A percentile compares a stretch with the other conserved stretches of the same genome.
Evolutionary conservation across 2,113 vertebrate species (phyloP).

Genomic region (Sitta europaea): DNA sequence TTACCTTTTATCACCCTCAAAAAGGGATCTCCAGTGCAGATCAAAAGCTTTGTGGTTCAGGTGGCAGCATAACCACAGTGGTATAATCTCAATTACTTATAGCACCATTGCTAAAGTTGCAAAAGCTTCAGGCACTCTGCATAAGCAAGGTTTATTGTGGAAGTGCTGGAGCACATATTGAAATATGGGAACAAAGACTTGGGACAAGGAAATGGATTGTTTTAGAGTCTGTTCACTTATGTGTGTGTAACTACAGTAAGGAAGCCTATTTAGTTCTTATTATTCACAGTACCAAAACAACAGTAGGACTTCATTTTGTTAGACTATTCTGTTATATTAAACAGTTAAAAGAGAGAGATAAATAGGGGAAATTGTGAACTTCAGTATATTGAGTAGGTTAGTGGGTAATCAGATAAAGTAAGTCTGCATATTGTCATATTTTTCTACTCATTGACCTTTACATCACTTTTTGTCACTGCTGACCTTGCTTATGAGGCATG

Average conservation of each 20-base stretch:
- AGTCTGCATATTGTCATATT: background rate
- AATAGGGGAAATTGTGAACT: background rate
- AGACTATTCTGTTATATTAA: background rate
- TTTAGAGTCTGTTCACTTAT: background rate
- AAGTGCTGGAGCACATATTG: background rate
- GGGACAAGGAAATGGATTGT: background rate
- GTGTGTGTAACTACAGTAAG: background rate
- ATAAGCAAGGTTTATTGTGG: background rate
- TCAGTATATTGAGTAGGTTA: background rate
- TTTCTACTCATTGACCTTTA: slow-evolving; percentile 14
- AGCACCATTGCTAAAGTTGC: background rate
- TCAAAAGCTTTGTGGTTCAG: background rate
- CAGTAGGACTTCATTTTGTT: background rate
- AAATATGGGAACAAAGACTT: background rate
- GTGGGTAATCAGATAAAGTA: background rate
- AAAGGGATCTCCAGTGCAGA: background rate
- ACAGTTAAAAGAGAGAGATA: background rate
- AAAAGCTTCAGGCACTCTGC: background rate
- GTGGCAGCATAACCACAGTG: background rate
- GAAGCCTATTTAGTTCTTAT: background rate
- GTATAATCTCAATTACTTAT: background rate
- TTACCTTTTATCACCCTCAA: background rate
- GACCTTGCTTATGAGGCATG: slow-evolving; percentile 38
- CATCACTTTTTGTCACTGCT: background rate
- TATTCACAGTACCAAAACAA: background rate